Conservation (phyloP, 2,888 invertebrate genomes). For the Eilema sororculum region DNA sequence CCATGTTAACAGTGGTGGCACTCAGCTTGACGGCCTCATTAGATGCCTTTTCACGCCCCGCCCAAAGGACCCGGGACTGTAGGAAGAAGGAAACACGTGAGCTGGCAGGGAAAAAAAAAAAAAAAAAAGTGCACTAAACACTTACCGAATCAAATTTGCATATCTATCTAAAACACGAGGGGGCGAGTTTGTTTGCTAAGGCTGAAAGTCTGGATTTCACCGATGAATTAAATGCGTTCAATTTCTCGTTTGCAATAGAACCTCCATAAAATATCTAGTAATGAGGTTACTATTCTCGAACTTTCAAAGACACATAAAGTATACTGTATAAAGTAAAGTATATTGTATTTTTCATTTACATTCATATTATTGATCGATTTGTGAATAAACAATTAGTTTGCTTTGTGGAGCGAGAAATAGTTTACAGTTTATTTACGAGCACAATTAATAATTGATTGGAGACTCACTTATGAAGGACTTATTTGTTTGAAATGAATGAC, state of each 20-base stretch:
- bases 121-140: no score
- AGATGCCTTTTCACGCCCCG: no score
- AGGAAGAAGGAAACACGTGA: no score
- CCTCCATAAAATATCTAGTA: neutral
- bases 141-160: neutral
- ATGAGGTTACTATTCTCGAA: neutral
- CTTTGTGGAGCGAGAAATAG: neutral
- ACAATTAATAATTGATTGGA: constrained; percentile 4
- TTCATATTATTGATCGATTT: constrained; percentile 1
- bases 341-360: neutral
- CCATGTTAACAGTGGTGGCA: no score
- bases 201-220: neutral
- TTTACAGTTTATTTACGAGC: neutral
- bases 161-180: neutral
- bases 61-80: no score
- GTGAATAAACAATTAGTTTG: neutral
- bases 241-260: neutral
- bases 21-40: no score
- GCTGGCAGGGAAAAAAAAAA: no score
- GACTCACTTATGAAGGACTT: neutral
- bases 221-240: neutral
- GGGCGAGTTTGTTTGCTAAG: no score
- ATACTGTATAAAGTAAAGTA: no score
- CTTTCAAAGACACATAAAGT: neutral
- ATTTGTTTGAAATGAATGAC: neutral